Evolutionary conservation across 2,888 invertebrate genomes (phyloP).

Genomic region (Pterostichus madidus): DNA sequence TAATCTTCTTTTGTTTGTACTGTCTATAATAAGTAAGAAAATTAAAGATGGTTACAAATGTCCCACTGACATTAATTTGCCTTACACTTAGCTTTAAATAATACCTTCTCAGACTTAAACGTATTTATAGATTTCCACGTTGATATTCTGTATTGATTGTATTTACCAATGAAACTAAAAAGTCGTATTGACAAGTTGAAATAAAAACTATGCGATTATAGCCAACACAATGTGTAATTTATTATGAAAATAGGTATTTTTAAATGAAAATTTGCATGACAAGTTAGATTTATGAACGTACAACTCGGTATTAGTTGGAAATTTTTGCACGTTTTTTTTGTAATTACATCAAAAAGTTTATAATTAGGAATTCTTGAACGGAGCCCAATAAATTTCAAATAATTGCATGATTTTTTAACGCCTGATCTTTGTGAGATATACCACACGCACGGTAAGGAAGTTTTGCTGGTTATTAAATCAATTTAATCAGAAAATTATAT

Average conservation of each 20-base stretch:
- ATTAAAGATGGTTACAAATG: constrained; percentile 30
- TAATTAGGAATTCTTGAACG: constrained; percentile 4
- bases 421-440: not conserved
- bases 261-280: not conserved
- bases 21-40: not conserved
- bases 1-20: constrained; percentile 1
- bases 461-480: too few species aligned
- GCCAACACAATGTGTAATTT: too few species aligned
- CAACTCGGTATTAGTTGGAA: not conserved
- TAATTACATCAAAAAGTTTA: not conserved
- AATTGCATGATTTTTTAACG: not conserved
- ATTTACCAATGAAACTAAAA: not conserved
- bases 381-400: not conserved
- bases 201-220: too few species aligned
- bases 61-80: constrained; percentile 22
- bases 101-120: constrained; percentile 11
- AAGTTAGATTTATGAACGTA: not conserved
- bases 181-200: not conserved
- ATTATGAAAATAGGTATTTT: not conserved
- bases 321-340: not conserved
- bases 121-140: constrained; percentile 31
- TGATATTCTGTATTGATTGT: constrained; percentile 29
- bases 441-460: not conserved
- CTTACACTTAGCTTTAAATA: constrained; percentile 13
- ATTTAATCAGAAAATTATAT: too few species aligned